These are phyloP conservation scores for Scelioninae gen. 1 DNA, from an alignment of 2,888 invertebrate genomes.

Conservation along the genomic window DNA sequence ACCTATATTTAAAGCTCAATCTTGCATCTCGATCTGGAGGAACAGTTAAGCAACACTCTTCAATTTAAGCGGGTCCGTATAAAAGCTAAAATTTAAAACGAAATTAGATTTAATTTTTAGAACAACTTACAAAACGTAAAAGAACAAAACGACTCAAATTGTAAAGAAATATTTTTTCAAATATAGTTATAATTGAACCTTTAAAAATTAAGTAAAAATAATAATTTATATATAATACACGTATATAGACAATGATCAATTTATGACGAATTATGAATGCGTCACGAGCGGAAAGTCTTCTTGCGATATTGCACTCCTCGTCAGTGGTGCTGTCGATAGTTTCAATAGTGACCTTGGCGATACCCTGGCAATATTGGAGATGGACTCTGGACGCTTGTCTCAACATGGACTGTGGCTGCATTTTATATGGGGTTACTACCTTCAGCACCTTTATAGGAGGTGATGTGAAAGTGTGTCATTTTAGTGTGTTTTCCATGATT, in stretches of 20 bases:
- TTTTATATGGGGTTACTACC: slow-evolving; percentile 82
- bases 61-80: slow-evolving; percentile 37
- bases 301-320: slow-evolving; percentile 75
- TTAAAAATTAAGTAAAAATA: not conserved
- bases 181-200: too few relatives aligned
- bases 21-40: slow-evolving; percentile 11
- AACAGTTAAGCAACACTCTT: slow-evolving; percentile 46
- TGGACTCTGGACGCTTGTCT: slow-evolving; percentile 81
- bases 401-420: slow-evolving; percentile 82
- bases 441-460: slow-evolving; percentile 83
- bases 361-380: slow-evolving; percentile 83
- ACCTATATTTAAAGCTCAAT: slow-evolving; percentile 46
- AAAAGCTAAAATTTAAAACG: not conserved
- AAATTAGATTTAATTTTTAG: not conserved
- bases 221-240: not conserved
- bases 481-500: slow-evolving; percentile 78
- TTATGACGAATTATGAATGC: slow-evolving; percentile 73
- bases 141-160: too few relatives aligned
- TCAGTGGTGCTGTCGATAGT: slow-evolving; percentile 75
- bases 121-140: too few relatives aligned
- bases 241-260: slow-evolving; percentile 21
- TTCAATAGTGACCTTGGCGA: slow-evolving; percentile 76
- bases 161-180: too few relatives aligned
- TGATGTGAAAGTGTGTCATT: slow-evolving; percentile 81
- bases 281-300: slow-evolving; percentile 74